phyloP scores from a whole-genome alignment of 2,888 invertebrate genomes.

The Notocelia uddmanniana region DNA sequence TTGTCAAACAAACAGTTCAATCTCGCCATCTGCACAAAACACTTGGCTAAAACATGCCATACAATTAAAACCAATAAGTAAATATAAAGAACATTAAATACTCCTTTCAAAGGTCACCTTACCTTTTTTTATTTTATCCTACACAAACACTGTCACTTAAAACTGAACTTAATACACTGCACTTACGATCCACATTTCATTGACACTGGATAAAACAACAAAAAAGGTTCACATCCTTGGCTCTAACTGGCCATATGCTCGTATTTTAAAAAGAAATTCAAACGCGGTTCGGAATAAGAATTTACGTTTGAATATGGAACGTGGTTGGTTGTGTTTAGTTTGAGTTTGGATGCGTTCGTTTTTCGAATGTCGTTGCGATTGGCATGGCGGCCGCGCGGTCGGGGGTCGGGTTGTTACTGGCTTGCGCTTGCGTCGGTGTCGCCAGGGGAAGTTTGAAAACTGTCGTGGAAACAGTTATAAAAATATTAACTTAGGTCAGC shows the following conservation, averaged over 20 bases:
- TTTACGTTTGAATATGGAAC: constrained; percentile 48
- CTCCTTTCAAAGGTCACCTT: constrained; percentile 46
- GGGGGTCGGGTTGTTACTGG: constrained; percentile 65
- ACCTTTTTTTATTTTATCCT: constrained; percentile 64
- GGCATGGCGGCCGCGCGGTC: constrained; percentile 82
- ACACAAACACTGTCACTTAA: constrained; percentile 65
- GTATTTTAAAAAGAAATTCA: constrained; percentile 48
- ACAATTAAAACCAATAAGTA: constrained; percentile 28
- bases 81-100: constrained; percentile 14
- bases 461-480: neutral
- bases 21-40: neutral
- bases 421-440: constrained; percentile 58
- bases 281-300: constrained; percentile 36
- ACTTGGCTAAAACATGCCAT: constrained; percentile 8
- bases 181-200: constrained; percentile 40
- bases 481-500: no score
- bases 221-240: constrained; percentile 75
- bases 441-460: constrained; percentile 22
- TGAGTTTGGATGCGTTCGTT: constrained; percentile 61
- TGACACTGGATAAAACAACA: constrained; percentile 45
- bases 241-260: constrained; percentile 60
- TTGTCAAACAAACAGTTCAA: constrained; percentile 1
- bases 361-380: constrained; percentile 75
- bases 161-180: constrained; percentile 29
- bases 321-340: constrained; percentile 43